Conservation (phyloP, 2,113 vertebrate genomes). For the Chaetura pelagica region DNA sequence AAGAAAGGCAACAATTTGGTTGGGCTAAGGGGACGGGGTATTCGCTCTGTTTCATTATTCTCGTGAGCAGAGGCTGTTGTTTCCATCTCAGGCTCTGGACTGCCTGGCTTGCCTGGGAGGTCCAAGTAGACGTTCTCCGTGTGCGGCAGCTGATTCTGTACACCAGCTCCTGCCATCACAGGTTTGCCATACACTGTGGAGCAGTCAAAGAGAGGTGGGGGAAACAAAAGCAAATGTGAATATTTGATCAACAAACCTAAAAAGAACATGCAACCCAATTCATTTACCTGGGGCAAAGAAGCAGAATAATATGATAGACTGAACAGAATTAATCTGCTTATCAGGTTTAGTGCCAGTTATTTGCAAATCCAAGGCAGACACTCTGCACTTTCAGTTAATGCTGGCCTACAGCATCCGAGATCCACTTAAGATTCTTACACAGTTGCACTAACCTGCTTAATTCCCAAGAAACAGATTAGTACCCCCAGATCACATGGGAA, state of each 20-base stretch:
- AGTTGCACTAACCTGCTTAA: neutral
- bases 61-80: conserved; percentile 65
- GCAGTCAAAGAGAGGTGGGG: neutral
- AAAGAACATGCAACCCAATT: neutral
- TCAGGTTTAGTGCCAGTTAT: neutral
- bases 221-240: neutral
- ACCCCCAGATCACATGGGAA: neutral
- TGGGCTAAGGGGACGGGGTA: conserved; percentile 93
- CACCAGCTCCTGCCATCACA: conserved; percentile 79
- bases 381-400: neutral
- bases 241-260: neutral
- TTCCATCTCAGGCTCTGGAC: conserved; percentile 77
- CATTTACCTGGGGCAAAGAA: neutral
- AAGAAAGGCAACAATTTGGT: conserved; percentile 96
- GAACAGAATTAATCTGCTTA: neutral
- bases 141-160: conserved; percentile 67
- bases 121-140: conserved; percentile 80
- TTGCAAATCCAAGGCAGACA: neutral
- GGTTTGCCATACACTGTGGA: conserved; percentile 92
- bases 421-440: neutral
- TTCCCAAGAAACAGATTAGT: neutral
- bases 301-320: neutral
- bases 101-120: conserved; percentile 77
- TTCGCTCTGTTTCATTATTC: conserved; percentile 84
- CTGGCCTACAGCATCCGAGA: neutral